phyloP scores from a whole-genome alignment of 2,888 invertebrate genomes.

The Agrilus mali region DNA sequence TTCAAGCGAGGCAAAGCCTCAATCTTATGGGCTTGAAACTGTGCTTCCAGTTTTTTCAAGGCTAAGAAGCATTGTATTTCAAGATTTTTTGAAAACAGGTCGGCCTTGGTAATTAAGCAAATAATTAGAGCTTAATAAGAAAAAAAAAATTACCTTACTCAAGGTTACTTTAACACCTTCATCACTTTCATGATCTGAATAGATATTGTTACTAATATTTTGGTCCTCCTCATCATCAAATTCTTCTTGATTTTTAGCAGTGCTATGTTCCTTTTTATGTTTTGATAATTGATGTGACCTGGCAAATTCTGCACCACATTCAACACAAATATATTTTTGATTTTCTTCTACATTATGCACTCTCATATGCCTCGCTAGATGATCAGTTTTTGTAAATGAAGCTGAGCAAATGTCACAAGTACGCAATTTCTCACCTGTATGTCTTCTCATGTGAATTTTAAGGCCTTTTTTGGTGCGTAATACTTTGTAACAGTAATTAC shows the following conservation, averaged over 20 bases:
- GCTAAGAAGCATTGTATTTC: no score
- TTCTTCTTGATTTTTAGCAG: constrained; percentile 9
- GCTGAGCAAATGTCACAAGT: constrained; percentile 27
- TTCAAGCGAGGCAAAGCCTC: no score
- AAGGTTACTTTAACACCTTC: not conserved
- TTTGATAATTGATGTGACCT: constrained; percentile 18
- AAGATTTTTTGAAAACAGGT: no score
- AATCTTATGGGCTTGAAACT: no score
- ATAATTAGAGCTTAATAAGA: no score
- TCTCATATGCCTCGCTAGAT: constrained; percentile 28
- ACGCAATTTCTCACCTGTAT: constrained; percentile 28
- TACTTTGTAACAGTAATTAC: constrained; percentile 26
- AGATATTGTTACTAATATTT: not conserved
- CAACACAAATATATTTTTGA: constrained; percentile 16
- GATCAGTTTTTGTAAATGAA: constrained; percentile 27
- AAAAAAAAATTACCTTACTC: no score
- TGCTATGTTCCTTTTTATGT: constrained; percentile 19
- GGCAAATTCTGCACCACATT: constrained; percentile 20
- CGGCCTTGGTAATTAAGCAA: no score
- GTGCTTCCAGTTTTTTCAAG: no score
- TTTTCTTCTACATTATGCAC: constrained; percentile 21
- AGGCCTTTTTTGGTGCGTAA: constrained; percentile 26
- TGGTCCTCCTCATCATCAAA: constrained; percentile 9
- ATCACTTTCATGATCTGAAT: not conserved
- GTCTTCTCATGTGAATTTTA: constrained; percentile 26